A percentile compares a stretch with the other conserved stretches of the same genome.
phyloP scores from a whole-genome alignment of 92 coral and sea anemone species.

The Zoanthus gigantus region DNA sequence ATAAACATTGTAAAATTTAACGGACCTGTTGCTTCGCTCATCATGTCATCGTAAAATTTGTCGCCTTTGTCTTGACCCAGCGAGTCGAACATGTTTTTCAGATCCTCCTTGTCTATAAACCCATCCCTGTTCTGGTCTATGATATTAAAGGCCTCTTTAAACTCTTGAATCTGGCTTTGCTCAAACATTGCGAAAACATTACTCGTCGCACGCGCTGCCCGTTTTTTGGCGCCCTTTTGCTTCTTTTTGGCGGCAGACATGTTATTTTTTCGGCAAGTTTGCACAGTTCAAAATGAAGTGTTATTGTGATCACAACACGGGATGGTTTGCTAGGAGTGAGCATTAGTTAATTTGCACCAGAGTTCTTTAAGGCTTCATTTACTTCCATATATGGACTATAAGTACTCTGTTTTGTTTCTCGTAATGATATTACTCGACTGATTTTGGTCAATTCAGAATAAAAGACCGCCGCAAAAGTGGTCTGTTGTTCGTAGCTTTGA shows the following conservation, averaged over 20 bases:
- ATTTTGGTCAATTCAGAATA: conserved; percentile 40
- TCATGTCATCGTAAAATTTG: conserved; percentile 81
- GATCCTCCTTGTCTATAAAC: conserved; percentile 89
- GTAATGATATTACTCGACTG: conserved; percentile 39
- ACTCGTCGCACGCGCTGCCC: conserved; percentile 94
- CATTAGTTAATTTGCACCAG: not conserved
- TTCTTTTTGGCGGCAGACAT: conserved; percentile 71
- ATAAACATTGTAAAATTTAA: conserved; percentile 96
- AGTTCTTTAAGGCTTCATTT: conserved; percentile 19
- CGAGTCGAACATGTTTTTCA: conserved; percentile 92
- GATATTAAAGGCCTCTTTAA: conserved; percentile 98
- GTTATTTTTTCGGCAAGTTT: not conserved
- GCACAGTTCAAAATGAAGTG: not conserved
- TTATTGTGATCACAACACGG: not conserved
- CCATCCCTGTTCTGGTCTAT: conserved; percentile 98
- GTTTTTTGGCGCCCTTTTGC: conserved; percentile 90
- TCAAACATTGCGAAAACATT: conserved; percentile 99
- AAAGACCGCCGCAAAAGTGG: conserved; percentile 36
- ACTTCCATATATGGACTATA: conserved; percentile 37
- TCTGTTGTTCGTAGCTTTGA: conserved; percentile 32
- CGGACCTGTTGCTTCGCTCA: conserved; percentile 94
- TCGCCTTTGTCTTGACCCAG: conserved; percentile 87
- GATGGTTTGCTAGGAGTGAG: conserved; percentile 38
- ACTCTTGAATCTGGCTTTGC: conserved; percentile 99
- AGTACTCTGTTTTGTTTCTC: conserved; percentile 21